These are phyloP conservation scores for Argyresthia albistria DNA, from an alignment of 2,888 invertebrate species.

Conservation along the genomic window DNA sequence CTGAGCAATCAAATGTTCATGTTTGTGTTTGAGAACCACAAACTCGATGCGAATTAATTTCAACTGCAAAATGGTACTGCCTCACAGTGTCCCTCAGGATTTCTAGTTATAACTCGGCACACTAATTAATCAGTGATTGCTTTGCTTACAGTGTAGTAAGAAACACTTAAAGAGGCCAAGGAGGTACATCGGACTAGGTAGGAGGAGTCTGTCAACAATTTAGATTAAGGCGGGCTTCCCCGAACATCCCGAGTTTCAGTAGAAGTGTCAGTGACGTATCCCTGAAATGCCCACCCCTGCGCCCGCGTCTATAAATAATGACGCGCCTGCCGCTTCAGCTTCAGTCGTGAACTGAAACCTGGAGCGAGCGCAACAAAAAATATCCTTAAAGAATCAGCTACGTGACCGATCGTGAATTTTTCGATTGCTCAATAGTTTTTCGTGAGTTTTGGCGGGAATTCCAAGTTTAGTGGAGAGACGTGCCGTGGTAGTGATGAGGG, in stretches of 20 bases:
- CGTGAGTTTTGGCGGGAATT: constrained; percentile 23
- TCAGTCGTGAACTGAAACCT: constrained; percentile 57
- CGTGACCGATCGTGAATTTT: constrained; percentile 18
- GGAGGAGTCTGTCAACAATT: too few relatives aligned
- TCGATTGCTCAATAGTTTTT: constrained; percentile 18
- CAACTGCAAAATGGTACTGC: too few relatives aligned
- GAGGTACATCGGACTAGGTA: too few relatives aligned
- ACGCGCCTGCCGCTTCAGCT: constrained; percentile 44
- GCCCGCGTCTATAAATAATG: constrained; percentile 53
- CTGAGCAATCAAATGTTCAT: too few relatives aligned
- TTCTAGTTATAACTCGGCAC: too few relatives aligned
- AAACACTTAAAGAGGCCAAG: too few relatives aligned
- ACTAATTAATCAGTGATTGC: too few relatives aligned
- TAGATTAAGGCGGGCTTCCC: constrained; percentile 47
- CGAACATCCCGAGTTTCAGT: constrained; percentile 49
- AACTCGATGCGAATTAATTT: too few relatives aligned
- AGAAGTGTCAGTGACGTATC: constrained; percentile 37
- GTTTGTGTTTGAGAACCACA: too few relatives aligned
- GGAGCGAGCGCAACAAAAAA: constrained; percentile 20
- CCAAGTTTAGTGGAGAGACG: constrained; percentile 12
- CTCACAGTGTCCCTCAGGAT: too few relatives aligned
- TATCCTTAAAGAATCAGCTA: constrained; percentile 3
- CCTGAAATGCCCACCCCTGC: constrained; percentile 51
- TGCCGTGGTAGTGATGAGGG: constrained; percentile 2
- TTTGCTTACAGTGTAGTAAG: too few relatives aligned